Conservation (phyloP, 2,888 invertebrate genomes). For the Pammene fasciana region DNA sequence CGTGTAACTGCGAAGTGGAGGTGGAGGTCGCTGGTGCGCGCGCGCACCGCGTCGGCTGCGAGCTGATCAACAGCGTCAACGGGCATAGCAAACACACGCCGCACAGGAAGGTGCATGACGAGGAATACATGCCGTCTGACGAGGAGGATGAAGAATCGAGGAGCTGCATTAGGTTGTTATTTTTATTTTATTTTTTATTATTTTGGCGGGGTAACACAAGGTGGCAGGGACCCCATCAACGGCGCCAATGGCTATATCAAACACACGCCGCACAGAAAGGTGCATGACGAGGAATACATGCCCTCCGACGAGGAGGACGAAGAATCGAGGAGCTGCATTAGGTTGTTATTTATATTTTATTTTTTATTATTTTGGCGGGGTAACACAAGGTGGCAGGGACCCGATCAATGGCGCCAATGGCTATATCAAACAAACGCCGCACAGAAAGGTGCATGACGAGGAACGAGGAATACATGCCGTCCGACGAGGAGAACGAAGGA, state of each 20-base stretch:
- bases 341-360: too few relatives aligned
- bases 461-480: constrained; percentile 47
- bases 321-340: too few relatives aligned
- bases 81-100: constrained; percentile 49
- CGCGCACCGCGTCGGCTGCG: constrained; percentile 55
- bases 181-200: constrained; percentile 1
- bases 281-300: too few relatives aligned
- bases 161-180: constrained; percentile 63
- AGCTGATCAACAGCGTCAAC: constrained; percentile 44
- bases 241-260: too few relatives aligned
- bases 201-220: background rate
- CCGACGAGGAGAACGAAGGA: constrained; percentile 45
- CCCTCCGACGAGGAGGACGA: too few relatives aligned
- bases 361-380: background rate
- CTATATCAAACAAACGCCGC: constrained; percentile 51
- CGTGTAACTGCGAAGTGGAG: constrained; percentile 60
- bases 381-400: constrained; percentile 45
- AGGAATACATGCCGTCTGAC: constrained; percentile 43
- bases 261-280: constrained; percentile 42
- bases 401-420: constrained; percentile 41
- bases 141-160: constrained; percentile 47
- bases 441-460: constrained; percentile 59
- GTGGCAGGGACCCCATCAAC: too few relatives aligned
- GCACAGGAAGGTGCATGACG: constrained; percentile 61
- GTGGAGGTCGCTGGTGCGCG: constrained; percentile 44